Percentiles rank a stretch among this genome's conserved stretches.
phyloP scores from a whole-genome alignment of 2,113 vertebrate species.

The Ochotona princeps region DNA sequence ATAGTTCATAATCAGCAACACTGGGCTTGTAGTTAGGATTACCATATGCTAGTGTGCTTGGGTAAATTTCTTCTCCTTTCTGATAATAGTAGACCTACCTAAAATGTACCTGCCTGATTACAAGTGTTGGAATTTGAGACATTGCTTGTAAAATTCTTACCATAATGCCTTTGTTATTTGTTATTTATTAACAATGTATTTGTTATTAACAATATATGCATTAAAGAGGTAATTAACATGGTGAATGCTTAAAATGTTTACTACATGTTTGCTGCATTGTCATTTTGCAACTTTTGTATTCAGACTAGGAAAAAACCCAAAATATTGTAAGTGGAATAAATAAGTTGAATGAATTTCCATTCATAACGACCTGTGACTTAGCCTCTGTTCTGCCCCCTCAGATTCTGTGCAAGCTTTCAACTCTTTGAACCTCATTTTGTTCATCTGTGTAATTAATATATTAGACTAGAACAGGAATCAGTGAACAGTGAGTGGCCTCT shows the following conservation, averaged over 20 bases:
- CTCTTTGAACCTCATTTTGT: conserved; percentile 1
- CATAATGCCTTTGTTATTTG: conserved; percentile 6
- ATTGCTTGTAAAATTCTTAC: conserved; percentile 26
- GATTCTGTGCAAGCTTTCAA: neutral
- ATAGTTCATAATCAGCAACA: neutral
- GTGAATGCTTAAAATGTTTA: conserved; percentile 49
- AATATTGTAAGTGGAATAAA: neutral
- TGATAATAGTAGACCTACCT: neutral
- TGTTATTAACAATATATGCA: neutral
- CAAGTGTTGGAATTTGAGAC: neutral
- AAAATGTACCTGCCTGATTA: neutral
- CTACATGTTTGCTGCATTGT: neutral
- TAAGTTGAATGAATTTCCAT: conserved; percentile 43
- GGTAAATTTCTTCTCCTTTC: conserved; percentile 2
- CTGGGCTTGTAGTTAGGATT: neutral
- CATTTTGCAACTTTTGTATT: conserved; percentile 44
- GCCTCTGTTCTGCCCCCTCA: neutral
- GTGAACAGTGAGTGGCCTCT: neutral
- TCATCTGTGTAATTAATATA: neutral
- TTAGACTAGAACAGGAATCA: neutral
- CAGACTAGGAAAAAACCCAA: neutral
- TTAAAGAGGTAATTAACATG: conserved; percentile 34
- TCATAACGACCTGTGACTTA: neutral
- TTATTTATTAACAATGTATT: neutral
- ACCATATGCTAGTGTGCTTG: neutral